Evolutionary conservation across 2,888 invertebrate species (phyloP).

Genomic region (Epirrhoe alternata): DNA sequence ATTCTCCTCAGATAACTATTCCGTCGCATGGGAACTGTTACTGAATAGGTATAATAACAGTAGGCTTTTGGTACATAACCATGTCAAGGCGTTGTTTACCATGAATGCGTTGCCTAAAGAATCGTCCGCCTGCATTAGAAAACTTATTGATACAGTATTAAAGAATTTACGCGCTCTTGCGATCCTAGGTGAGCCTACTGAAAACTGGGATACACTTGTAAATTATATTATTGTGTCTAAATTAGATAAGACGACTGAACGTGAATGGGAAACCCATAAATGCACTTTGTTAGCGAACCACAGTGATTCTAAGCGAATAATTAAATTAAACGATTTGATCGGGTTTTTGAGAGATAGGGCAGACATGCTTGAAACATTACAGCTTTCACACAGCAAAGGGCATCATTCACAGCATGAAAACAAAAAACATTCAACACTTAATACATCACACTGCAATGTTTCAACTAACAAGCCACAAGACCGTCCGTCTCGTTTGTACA

Average conservation of each 20-base stretch:
- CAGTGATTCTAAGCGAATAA: too few relatives aligned
- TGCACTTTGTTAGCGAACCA: too few relatives aligned
- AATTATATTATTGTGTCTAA: slow-evolving; percentile 40
- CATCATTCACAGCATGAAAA: not conserved
- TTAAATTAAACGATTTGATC: slow-evolving; percentile 14
- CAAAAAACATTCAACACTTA: not conserved
- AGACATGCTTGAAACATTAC: not conserved
- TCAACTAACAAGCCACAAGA: not conserved
- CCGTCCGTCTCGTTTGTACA: too few relatives aligned
- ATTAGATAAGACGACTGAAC: slow-evolving; percentile 39
- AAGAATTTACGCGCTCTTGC: slow-evolving; percentile 40
- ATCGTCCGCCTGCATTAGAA: slow-evolving; percentile 19
- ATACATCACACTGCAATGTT: not conserved
- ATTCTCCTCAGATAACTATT: slow-evolving; percentile 34
- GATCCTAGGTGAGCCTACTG: slow-evolving; percentile 37
- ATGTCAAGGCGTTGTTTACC: slow-evolving; percentile 14
- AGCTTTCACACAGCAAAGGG: too few relatives aligned
- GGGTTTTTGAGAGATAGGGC: not conserved
- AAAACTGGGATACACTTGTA: slow-evolving; percentile 43
- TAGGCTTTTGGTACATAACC: slow-evolving; percentile 15
- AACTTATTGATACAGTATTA: slow-evolving; percentile 6
- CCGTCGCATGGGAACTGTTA: slow-evolving; percentile 35
- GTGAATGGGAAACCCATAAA: too few relatives aligned
- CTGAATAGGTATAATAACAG: slow-evolving; percentile 25
- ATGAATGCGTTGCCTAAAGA: slow-evolving; percentile 18